Evolutionary conservation across 2,113 vertebrate species (phyloP), one percentile per base, ranked within the genome.

Genomic region (Nannospalax galili): DNA sequence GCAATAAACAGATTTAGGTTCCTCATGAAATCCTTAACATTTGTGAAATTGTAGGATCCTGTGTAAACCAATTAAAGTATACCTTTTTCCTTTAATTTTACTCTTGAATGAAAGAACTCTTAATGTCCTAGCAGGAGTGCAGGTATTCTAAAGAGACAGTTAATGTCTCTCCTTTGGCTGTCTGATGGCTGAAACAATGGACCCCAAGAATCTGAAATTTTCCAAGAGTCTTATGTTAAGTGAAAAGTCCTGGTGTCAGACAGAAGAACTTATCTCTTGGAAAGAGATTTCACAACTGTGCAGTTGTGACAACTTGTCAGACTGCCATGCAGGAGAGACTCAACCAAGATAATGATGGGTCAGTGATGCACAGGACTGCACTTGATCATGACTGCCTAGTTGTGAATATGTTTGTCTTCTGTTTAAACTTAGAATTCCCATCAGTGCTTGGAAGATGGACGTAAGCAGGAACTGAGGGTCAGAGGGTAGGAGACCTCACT

Each of bases 11-110:
- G 7, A 82, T 40, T 70, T 42, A 64, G 45, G 22, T 22, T 48
- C 74, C 30, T 75, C n/a, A 35, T n/a, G 42, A 91, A 84, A 86
- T 89, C 0, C 16, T 94, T 82, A 35, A 79, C 4, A 30, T 12
- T 78, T 96, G 72, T 92, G 30, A 42, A 89, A 92, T 75, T 11
- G 45, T 42, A 72, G 65, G 89, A 80, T 77, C 17, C 22, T 15
- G 2, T 86, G 22, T n/a, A 56, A 70, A 1, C 32, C 37, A 72
- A 92, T 64, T 48, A 37, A 84, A 4, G 58, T 24, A 0, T 24
- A 37, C 52, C 56, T n/a, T 56, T 24, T 20, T 11, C 69, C 26
- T 85, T 79, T 22, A 84, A 84, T 48, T 85, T 11, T 85, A 5
- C 22, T 52, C 20, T 69, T 52, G 24, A 52, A 16, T 69, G 5